A percentile compares a stretch with the other conserved stretches of the same genome.
These are phyloP conservation scores for Dendrocopos noguchii DNA, from an alignment of 2,113 vertebrate species.

Conservation along the genomic window DNA sequence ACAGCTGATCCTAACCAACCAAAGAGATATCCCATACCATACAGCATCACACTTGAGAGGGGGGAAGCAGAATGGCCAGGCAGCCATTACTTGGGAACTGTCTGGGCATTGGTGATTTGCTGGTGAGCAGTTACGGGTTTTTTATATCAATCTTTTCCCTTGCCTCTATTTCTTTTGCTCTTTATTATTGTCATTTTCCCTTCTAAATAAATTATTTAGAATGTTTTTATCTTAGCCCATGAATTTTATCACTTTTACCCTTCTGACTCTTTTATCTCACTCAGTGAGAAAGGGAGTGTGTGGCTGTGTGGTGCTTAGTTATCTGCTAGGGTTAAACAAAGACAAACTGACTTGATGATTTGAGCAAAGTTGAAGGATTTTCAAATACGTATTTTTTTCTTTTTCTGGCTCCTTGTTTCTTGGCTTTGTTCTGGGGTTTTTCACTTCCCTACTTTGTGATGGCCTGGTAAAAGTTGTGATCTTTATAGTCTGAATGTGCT, in stretches of 20 bases:
- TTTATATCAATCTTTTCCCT: neutral
- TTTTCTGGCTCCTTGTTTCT: neutral
- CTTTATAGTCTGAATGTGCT: neutral
- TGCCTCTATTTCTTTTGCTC: neutral
- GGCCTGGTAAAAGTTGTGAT: neutral
- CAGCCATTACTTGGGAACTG: fast-evolving
- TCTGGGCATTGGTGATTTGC: fast-evolving
- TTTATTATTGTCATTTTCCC: neutral
- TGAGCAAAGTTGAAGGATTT: neutral
- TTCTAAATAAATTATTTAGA: neutral
- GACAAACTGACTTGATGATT: neutral
- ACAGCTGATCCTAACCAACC: neutral
- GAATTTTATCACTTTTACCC: neutral
- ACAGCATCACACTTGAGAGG: fast-evolving
- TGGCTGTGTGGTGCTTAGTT: neutral
- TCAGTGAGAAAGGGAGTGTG: neutral
- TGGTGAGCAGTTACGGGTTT: fast-evolving
- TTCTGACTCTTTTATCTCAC: neutral
- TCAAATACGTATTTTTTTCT: neutral
- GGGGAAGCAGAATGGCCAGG: neutral
- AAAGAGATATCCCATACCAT: neutral
- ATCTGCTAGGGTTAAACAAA: neutral
- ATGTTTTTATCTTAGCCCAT: neutral
- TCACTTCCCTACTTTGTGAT: neutral
- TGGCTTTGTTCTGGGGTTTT: too few species aligned